Base-by-base conservation (phyloP, 2,113 vertebrate species). In the Bufo gargarizans region DNA sequence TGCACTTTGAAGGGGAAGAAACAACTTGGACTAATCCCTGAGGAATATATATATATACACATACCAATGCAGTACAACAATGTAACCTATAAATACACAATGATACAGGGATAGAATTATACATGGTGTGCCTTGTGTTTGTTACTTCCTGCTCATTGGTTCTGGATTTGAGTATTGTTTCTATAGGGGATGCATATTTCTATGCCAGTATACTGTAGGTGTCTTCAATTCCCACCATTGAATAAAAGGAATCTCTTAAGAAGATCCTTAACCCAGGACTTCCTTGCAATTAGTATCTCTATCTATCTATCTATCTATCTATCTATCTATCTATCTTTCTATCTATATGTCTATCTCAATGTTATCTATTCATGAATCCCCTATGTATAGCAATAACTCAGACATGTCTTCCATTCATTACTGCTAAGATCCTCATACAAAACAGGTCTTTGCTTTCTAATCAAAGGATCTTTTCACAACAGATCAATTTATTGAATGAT, bases 291-390 rank as follows among this genome's bases (percentile, higher is more conserved):
- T 9, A 33, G 33, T 9, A 53, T 12, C 8, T 58, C 56, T 61
- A 61, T 65, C 61, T 65, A 65, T 65, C n/a, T 33, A 69, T 69
- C 65, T 67, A 67, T 67, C 63, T 22, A 67, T 67, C 63, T 67
- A 45, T 72, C 71, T 72, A 72, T 72, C 22, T 22, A 72, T 72
- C 69, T 45, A 72, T 72, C 69, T 71, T 14, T 71, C 12, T 71
- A 74, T 74, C 71, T 74, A 74, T 74, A 43, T 47, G 47, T 71
- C 14, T 74, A 74, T 74, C 71, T 74, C 13, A 7, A 12, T 47
- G 47, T 45, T 74, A 74, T 74, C 71, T 74, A 74, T 74, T 45
- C 47, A 74, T 74, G 43, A 47, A 74, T 74, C 71, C 8, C 14
- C 3, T 74, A 47, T 69, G 3, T 33, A 69, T 33, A 12, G 53